phyloP scores from a whole-genome alignment of 2,888 invertebrate genomes.

The Cylloceria caligata region DNA sequence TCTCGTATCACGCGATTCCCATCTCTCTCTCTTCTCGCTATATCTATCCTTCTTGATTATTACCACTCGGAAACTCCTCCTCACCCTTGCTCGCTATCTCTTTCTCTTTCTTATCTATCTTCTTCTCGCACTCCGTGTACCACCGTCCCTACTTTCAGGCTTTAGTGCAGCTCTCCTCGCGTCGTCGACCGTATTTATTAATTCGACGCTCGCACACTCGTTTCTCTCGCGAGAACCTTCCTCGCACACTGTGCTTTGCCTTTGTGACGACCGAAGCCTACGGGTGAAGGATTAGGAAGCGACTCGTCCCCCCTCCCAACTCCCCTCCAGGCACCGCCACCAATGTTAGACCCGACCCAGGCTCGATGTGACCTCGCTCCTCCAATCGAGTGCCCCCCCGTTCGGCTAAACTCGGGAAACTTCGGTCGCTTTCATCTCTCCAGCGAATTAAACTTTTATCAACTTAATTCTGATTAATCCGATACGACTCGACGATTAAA shows the following conservation, averaged over 20 bases:
- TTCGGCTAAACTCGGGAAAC: conserved; percentile 56
- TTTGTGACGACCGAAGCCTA: conserved; percentile 72
- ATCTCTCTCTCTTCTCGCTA: conserved; percentile 30
- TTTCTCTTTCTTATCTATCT: conserved; percentile 3
- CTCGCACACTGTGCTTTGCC: conserved; percentile 71
- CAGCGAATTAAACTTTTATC: too few species aligned
- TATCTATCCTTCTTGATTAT: conserved; percentile 25
- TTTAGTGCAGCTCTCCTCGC: conserved; percentile 46
- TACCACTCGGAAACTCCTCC: conserved; percentile 19
- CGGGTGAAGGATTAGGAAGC: conserved; percentile 67
- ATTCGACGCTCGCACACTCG: conserved; percentile 65
- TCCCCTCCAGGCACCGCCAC: conserved; percentile 21
- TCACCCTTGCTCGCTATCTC: conserved; percentile 1
- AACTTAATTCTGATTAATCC: too few species aligned
- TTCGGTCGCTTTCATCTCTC: too few species aligned
- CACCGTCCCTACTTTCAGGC: conserved; percentile 45
- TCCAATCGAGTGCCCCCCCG: conserved; percentile 48
- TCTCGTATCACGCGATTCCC: conserved; percentile 52
- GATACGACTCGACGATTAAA: background rate
- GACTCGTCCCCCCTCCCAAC: conserved; percentile 25
- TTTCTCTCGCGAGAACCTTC: conserved; percentile 63
- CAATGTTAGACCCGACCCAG: conserved; percentile 44
- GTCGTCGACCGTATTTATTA: conserved; percentile 57
- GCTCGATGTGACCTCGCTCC: conserved; percentile 49
- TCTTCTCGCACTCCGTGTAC: conserved; percentile 19